Evolutionary conservation across 1,140 invertebrate genomes (phyloP), one percentile per base, ranked within the genome.

Genomic region (Bombus confusus): DNA sequence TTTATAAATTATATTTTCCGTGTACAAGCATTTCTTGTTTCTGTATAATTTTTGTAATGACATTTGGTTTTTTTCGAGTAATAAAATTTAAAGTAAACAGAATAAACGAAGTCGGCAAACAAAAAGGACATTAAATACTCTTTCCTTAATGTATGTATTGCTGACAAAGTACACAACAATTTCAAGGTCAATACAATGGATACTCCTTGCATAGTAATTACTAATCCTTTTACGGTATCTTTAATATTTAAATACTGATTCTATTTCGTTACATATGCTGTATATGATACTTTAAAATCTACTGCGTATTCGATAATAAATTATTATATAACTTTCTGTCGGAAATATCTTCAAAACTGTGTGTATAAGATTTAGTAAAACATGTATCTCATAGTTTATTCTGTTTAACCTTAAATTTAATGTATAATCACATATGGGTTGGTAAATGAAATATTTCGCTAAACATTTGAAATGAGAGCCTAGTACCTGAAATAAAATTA

Each of bases 81-180:
- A 72, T 28, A 57, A 75, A 80, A 66, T 9, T 80, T 6, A 68
- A 34, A 37, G 8, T 13, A 59, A 34, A 69, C 2, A 10, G 25
- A 2, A 5, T 12, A 22, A n/a, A 68, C 10, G 2, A 81, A 59
- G 15, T 22, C 8, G 3, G 15, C 15, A 47, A 8, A 28, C 34
- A 41, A 75, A 37, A 83, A 82, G 31, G 31, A 43, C 41, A 80
- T 12, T 52, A 52, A 47, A 37, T 31, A 31, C 72, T 77, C 66
- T 66, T 62, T 13, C 25, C 34, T 37, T 9, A 52, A 52, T 52
- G 12, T 59, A 66, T 78, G 59, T 74, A 72, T 62, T 31, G 74
- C 41, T 73, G 74, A 84, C 57, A 73, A 84, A 78, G 57, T 83
- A 83, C 43, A 78, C 28, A 84, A 79, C 57, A 83, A 83, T 77